phyloP scores from a whole-genome alignment of 2,113 vertebrate genomes.

The Platichthys stellatus region DNA sequence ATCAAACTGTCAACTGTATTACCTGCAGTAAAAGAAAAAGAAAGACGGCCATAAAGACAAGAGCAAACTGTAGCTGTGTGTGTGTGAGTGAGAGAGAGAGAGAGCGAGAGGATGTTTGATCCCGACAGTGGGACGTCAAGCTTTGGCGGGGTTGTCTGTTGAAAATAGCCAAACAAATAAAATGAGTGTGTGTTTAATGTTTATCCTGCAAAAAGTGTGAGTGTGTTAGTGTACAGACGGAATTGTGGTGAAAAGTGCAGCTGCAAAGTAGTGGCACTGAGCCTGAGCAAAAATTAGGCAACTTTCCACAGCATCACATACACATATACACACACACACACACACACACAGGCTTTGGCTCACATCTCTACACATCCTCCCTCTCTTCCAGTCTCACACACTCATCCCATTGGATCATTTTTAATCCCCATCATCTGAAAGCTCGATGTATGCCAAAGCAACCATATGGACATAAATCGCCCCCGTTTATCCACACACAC shows the following conservation, averaged over 20 bases:
- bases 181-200: not conserved
- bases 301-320: constrained; percentile 70
- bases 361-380: not conserved
- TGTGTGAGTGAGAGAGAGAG: not conserved
- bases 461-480: constrained; percentile 70
- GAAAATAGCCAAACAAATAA: not conserved
- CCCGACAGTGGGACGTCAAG: constrained; percentile 28
- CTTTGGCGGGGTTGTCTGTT: not conserved
- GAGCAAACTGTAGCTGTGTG: constrained; percentile 13
- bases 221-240: not conserved
- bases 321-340: constrained; percentile 18
- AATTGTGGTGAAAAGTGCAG: constrained; percentile 33
- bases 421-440: constrained; percentile 78
- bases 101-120: constrained; percentile 57
- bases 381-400: constrained; percentile 52
- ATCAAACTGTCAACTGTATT: constrained; percentile 62
- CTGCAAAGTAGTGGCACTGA: constrained; percentile 36
- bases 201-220: not conserved
- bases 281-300: constrained; percentile 30
- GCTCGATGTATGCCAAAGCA: constrained; percentile 61
- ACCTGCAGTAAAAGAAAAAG: constrained; percentile 35
- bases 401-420: constrained; percentile 62
- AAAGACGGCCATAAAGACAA: not conserved
- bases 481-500: constrained; percentile 40
- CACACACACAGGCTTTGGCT: constrained; percentile 1